Conservation (phyloP, 37 sponge, comb jelly and placozoan species). For the Corticium candelabrum region DNA sequence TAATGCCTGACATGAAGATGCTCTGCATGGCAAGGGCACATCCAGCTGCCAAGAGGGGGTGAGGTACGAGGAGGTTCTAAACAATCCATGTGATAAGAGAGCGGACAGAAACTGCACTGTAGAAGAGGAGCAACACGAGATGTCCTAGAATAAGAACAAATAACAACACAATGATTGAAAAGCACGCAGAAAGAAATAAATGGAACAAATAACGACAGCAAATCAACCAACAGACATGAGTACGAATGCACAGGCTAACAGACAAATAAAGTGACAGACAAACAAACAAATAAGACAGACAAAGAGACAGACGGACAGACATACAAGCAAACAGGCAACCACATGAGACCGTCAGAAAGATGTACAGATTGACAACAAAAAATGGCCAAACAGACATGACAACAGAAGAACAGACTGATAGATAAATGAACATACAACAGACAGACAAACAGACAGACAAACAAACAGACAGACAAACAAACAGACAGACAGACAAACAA, state of each 20-base stretch:
- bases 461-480: too few species aligned
- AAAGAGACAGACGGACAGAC: too few species aligned
- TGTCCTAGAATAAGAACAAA: constrained; percentile 19
- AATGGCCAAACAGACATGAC: too few species aligned
- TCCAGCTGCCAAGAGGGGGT: constrained; percentile 66
- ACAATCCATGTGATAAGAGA: constrained; percentile 81
- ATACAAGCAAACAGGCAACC: too few species aligned
- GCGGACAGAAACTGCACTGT: constrained; percentile 80
- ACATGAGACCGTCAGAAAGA: too few species aligned
- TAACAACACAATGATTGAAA: background rate
- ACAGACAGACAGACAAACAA: too few species aligned
- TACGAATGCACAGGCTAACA: background rate
- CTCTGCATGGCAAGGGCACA: constrained; percentile 82
- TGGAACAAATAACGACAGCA: background rate
- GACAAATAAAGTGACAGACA: too few species aligned
- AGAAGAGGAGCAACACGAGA: constrained; percentile 28
- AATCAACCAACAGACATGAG: constrained; percentile 8
- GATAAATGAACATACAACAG: too few species aligned
- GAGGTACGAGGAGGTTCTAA: constrained; percentile 72
- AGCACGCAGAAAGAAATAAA: background rate
- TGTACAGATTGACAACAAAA: too few species aligned
- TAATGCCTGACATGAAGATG: constrained; percentile 39
- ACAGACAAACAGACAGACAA: too few species aligned
- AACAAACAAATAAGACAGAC: too few species aligned
- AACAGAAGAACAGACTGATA: too few species aligned